Evolutionary conservation across 1,140 invertebrate species (phyloP), one percentile per base, ranked within the genome.

Genomic region (Rhysida immarginata): DNA sequence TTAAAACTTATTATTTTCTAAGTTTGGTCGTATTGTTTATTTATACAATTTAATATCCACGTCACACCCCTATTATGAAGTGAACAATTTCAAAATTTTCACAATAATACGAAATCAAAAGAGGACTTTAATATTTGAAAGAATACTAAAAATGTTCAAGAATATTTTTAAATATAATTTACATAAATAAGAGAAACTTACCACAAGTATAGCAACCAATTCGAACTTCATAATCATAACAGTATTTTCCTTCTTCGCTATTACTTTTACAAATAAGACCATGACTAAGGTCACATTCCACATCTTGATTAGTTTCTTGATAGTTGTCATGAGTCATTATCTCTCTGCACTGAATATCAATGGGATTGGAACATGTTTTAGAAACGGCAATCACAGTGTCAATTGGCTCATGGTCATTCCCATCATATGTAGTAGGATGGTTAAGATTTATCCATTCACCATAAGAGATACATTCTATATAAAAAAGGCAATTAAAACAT

Each of bases 211-310:
- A 57, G 55, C 68, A 69, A 8, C 63, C 64, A 20, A 69, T 62
- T 46, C 68, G 55, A 25, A 62, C 64, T 60, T 67, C 66, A 53
- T 68, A 69, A 57, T 69, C 64, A 45, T 60, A 61, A 45, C 68
- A 69, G 20, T 43, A 26, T 1, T 29, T 8, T 14, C 8, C 3
- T 50, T 49, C 26, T 25, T 55, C 45, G 23, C 53, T 43, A 24
- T 25, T n/a, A 45, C 69, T 65, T 26, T 54, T 46, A 54, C 72
- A 74, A 16, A 60, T 60, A 1, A 73, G 60, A 25, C 72, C 72
- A n/a, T 68, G 61, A 2, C 58, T 60, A 1, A 70, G 45, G 46
- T 68, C 62, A 61, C 72, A 74, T 0, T 64, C 65, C 2, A 70
- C 58, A 1, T 57, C 60, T 54, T 73, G 68, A 0, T 64, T 65